phyloP scores from a whole-genome alignment of 2,113 vertebrate species.

The Zingel zingel region DNA sequence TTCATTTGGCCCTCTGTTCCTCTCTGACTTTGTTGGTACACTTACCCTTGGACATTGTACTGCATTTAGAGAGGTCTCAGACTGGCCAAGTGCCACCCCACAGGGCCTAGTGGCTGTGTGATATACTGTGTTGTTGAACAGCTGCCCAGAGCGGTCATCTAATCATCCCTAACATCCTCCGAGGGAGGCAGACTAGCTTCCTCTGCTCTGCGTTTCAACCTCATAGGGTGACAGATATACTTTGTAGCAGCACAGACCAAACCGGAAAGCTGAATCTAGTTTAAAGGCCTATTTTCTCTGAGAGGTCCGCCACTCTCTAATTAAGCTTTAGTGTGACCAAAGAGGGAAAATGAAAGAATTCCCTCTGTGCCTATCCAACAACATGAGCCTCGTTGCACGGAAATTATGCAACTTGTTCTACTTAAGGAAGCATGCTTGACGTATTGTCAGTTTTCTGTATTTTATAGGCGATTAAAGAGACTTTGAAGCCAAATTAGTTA shows the following conservation, averaged over 20 bases:
- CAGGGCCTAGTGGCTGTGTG: constrained; percentile 58
- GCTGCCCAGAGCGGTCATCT: constrained; percentile 55
- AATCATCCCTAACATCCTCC: constrained; percentile 65
- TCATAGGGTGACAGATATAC: constrained; percentile 19
- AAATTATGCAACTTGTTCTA: constrained; percentile 65
- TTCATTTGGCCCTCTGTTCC: constrained; percentile 41
- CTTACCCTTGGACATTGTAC: constrained; percentile 34
- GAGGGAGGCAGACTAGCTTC: constrained; percentile 25
- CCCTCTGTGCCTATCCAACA: constrained; percentile 65
- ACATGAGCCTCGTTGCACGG: constrained; percentile 66
- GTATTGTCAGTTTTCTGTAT: constrained; percentile 44
- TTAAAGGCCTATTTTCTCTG: constrained; percentile 30
- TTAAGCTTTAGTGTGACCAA: constrained; percentile 79
- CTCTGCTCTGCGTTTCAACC: constrained; percentile 23
- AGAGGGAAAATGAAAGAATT: constrained; percentile 70
- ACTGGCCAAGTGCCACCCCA: constrained; percentile 42
- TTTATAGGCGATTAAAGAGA: constrained; percentile 54
- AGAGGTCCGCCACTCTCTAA: constrained; percentile 59
- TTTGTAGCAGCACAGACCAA: not conserved
- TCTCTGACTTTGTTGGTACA: constrained; percentile 61
- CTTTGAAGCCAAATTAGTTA: constrained; percentile 46
- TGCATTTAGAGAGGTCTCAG: constrained; percentile 57
- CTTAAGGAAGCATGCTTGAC: constrained; percentile 46
- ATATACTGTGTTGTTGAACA: constrained; percentile 67
- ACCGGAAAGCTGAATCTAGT: constrained; percentile 34